A percentile compares a stretch with the other conserved stretches of the same genome.
Evolutionary conservation across 2,797 vertebrate species (phyloP).

Genomic region (Channallabes apus): DNA sequence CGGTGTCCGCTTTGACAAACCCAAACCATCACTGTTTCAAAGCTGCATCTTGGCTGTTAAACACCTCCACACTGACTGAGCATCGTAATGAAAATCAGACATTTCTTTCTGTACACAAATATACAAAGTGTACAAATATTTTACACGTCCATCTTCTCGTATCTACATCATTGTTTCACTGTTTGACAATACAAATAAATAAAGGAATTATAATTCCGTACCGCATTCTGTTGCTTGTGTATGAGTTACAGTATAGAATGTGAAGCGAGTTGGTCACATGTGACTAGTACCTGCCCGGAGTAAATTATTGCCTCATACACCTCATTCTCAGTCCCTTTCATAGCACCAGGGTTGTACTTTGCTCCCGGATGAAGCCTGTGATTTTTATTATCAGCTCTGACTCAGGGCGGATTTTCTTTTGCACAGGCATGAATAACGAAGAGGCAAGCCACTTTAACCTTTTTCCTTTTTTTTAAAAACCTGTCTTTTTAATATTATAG

Average conservation of each 20-base stretch:
- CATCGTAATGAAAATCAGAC: no score
- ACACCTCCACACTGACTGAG: no score
- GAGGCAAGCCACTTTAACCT: slow-evolving; percentile 31
- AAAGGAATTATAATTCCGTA: neutral
- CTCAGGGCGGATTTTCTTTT: slow-evolving; percentile 26
- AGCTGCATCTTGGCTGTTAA: no score
- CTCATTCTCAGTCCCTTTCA: slow-evolving; percentile 13
- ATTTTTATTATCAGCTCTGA: slow-evolving; percentile 27
- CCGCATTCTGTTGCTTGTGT: neutral
- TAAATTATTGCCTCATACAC: slow-evolving; percentile 27
- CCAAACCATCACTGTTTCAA: no score
- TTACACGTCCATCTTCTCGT: neutral
- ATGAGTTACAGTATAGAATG: neutral
- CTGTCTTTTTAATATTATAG: neutral
- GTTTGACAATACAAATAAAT: neutral
- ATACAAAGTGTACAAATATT: no score
- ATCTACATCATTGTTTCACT: neutral
- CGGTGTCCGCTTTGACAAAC: no score
- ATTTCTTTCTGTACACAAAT: no score
- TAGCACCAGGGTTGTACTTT: slow-evolving; percentile 46
- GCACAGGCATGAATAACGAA: slow-evolving; percentile 33
- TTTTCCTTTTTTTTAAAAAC: neutral
- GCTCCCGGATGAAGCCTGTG: slow-evolving; percentile 42
- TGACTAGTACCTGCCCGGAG: neutral
- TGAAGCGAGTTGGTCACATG: neutral